Base-by-base conservation (phyloP, 2,113 vertebrate genomes). In the Paedocypris sp. region DNA sequence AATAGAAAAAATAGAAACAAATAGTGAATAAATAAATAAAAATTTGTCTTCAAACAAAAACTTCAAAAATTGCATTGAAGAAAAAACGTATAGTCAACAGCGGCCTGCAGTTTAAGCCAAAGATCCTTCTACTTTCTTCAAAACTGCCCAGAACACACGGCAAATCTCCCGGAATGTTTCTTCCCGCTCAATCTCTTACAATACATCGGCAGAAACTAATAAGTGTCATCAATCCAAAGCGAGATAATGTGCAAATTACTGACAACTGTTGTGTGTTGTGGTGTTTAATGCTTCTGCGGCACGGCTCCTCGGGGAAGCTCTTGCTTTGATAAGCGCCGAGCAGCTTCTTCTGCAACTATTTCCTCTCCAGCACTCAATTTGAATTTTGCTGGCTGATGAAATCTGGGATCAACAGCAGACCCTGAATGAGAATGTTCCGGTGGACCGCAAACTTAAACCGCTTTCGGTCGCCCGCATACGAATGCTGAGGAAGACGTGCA, bases 311-410 rank as follows among this genome's bases (percentile, higher is more conserved):
- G 32, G 41, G 59, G 33, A 60, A 11, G 53, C 31, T 31, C 39
- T 49, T 7, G 31, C 39, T 53, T 43, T 28, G 31, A 64, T 28
- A 52, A 33, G 38, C 48, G 42, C 7, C 41, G 4, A 22, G n/a
- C n/a, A 13, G 50, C 19, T 22, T 52, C 57, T 49, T 20, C 32
- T 42, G 23, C 18, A 32, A 45, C 18, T 35, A 42, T 45, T 62
- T 57, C 35, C 52, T 50, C 18, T 18, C 32, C 22, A 52, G 48
- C 16, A 8, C 23, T 32, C 16, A 10, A 46, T 58, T 60, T 9
- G 58, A 25, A 64, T 53, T 60, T 52, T 19, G 20, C 31, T 16
- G 16, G 47, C 62, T 64, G 62, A 70, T 61, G 57, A 60, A 67
- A 67, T 67, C 48, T 61, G 13, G 20, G 61, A 33, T 64, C 61